Evolutionary conservation across 2,888 invertebrate genomes (phyloP).

Genomic region (Drosophila eohydei): DNA sequence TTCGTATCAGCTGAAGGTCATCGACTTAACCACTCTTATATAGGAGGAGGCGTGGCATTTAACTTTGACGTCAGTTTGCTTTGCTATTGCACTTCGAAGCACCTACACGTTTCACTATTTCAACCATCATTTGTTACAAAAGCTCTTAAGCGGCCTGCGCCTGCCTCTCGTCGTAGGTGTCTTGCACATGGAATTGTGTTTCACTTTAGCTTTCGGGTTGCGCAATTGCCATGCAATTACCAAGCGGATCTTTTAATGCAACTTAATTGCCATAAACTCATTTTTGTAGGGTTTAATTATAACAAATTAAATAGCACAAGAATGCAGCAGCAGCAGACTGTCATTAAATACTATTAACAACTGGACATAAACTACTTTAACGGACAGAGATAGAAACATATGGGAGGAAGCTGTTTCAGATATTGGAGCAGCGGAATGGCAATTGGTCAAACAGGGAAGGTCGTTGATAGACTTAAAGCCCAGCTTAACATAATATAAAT

Average conservation of each 20-base stretch:
- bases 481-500: not conserved
- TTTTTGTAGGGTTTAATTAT: conserved; percentile 66
- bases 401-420: not conserved
- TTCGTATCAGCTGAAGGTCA: conserved; percentile 62
- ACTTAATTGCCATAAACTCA: conserved; percentile 51
- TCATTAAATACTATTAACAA: conserved; percentile 32
- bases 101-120: conserved; percentile 19
- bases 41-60: conserved; percentile 44
- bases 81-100: conserved; percentile 29
- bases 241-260: conserved; percentile 68
- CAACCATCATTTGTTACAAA: conserved; percentile 56
- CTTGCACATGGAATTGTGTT: conserved; percentile 21
- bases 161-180: conserved; percentile 47
- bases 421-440: not conserved
- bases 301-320: conserved; percentile 53
- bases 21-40: conserved; percentile 45
- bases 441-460: not conserved
- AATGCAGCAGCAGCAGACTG: conserved; percentile 29
- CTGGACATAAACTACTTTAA: conserved; percentile 7
- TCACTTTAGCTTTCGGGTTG: conserved; percentile 47
- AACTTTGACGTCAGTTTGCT: conserved; percentile 9
- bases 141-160: conserved; percentile 14
- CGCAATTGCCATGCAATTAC: conserved; percentile 59
- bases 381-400: not conserved
- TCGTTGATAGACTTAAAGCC: not conserved